Conservation (phyloP, 2,888 invertebrate genomes). For the Horisme vitalbata region DNA sequence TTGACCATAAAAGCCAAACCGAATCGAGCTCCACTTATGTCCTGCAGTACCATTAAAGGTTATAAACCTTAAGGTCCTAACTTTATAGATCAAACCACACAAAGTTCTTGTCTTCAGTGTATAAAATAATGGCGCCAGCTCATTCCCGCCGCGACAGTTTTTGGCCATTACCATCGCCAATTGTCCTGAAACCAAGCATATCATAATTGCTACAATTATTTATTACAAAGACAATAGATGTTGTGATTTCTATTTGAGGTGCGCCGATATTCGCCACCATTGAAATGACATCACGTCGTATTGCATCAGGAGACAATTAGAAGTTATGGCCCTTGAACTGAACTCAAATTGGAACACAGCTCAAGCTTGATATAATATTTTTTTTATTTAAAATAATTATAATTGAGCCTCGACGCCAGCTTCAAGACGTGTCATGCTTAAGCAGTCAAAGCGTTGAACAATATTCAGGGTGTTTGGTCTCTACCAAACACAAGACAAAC, state of each 20-base stretch:
- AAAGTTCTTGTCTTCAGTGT: not conserved
- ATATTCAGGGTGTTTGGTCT: no score
- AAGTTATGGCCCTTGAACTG: no score
- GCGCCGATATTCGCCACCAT: slow-evolving; percentile 56
- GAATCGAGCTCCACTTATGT: no score
- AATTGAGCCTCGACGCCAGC: no score
- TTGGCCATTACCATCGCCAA: slow-evolving; percentile 26
- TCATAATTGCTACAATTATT: slow-evolving; percentile 62
- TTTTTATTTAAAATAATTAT: no score
- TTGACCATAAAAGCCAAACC: not conserved
- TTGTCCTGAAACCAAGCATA: slow-evolving; percentile 24
- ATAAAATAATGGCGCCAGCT: slow-evolving; percentile 11
- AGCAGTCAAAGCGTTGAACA: no score
- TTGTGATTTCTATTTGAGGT: slow-evolving; percentile 44
- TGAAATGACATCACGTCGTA: slow-evolving; percentile 60
- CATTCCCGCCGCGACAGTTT: slow-evolving; percentile 20
- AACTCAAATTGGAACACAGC: no score
- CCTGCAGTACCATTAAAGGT: not conserved
- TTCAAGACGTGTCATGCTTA: no score
- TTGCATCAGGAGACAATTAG: slow-evolving; percentile 42
- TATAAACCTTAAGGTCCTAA: no score
- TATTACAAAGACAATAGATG: slow-evolving; percentile 58
- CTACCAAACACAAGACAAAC: no score
- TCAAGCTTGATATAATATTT: no score
- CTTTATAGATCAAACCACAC: not conserved